Evolutionary conservation across 2,888 invertebrate species (phyloP).

Genomic region (Chymomyza amoena): DNA sequence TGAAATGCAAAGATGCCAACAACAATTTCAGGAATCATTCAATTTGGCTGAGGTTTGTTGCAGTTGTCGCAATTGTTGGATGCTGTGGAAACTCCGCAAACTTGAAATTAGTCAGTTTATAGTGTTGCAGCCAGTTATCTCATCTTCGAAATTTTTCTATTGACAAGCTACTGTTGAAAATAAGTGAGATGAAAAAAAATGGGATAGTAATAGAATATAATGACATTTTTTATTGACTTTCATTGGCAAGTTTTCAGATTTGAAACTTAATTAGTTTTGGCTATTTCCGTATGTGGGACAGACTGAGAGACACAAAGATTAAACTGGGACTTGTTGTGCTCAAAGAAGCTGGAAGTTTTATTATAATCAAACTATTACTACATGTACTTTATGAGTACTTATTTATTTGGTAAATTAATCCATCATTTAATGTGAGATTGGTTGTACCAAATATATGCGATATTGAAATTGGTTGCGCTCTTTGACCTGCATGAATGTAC

Average conservation of each 20-base stretch:
- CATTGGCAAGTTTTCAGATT: not conserved
- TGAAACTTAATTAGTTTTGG: not conserved
- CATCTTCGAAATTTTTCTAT: not conserved
- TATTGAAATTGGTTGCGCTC: too few species aligned
- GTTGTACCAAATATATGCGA: too few species aligned
- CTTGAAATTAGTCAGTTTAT: not conserved
- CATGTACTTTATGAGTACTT: too few species aligned
- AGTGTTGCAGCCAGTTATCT: not conserved
- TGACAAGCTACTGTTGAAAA: not conserved
- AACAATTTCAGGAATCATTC: not conserved
- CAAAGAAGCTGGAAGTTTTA: too few species aligned
- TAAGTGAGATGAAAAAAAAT: not conserved
- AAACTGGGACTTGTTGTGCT: too few species aligned
- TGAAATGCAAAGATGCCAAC: not conserved
- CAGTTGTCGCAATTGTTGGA: not conserved
- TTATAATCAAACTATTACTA: too few species aligned
- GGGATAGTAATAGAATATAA: not conserved
- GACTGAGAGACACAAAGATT: too few species aligned
- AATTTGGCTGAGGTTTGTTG: not conserved
- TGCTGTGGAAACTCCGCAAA: conserved; percentile 46
- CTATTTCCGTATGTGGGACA: not conserved
- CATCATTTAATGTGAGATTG: too few species aligned
- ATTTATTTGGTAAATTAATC: too few species aligned
- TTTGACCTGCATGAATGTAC: too few species aligned
- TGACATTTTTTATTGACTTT: not conserved